phyloP scores from a whole-genome alignment of 1,140 invertebrate genomes.

The Charaxes varanes region DNA sequence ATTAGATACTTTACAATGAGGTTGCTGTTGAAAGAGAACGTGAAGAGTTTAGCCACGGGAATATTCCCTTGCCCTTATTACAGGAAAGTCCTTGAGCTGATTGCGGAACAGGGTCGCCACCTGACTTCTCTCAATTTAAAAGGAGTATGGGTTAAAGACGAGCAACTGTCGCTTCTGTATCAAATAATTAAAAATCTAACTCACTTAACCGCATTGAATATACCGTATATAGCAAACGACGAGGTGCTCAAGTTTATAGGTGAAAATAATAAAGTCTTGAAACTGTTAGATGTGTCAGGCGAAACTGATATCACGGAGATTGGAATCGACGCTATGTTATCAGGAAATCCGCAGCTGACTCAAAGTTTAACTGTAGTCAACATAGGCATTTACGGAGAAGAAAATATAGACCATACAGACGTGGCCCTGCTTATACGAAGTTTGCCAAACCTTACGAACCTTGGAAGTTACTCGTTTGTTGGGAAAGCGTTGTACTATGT shows the following conservation, averaged over 20 bases:
- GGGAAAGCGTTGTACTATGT: constrained; percentile 75
- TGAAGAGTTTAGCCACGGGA: constrained; percentile 77
- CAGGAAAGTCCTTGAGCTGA: constrained; percentile 77
- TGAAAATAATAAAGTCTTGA: constrained; percentile 73
- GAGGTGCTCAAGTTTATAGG: constrained; percentile 77
- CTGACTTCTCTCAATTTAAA: constrained; percentile 78
- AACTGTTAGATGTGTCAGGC: constrained; percentile 78
- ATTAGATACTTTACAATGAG: constrained; percentile 77
- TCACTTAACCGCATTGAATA: constrained; percentile 75
- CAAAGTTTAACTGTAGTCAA: constrained; percentile 76
- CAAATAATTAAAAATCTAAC: constrained; percentile 74
- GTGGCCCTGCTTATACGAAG: constrained; percentile 76
- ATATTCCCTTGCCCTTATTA: constrained; percentile 80
- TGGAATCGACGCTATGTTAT: constrained; percentile 73
- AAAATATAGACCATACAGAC: constrained; percentile 77
- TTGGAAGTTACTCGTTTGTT: constrained; percentile 79
- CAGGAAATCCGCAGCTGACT: constrained; percentile 64
- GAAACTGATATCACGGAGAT: constrained; percentile 78
- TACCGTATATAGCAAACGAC: constrained; percentile 81
- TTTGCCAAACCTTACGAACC: constrained; percentile 76
- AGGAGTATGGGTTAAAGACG: constrained; percentile 81
- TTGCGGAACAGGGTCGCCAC: constrained; percentile 75
- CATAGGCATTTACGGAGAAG: constrained; percentile 79
- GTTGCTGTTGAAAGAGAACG: constrained; percentile 77
- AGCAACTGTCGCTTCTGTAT: constrained; percentile 77